These are phyloP conservation scores for Leucophenga varia DNA, from an alignment of 1,140 invertebrate genomes.

Conservation along the genomic window DNA sequence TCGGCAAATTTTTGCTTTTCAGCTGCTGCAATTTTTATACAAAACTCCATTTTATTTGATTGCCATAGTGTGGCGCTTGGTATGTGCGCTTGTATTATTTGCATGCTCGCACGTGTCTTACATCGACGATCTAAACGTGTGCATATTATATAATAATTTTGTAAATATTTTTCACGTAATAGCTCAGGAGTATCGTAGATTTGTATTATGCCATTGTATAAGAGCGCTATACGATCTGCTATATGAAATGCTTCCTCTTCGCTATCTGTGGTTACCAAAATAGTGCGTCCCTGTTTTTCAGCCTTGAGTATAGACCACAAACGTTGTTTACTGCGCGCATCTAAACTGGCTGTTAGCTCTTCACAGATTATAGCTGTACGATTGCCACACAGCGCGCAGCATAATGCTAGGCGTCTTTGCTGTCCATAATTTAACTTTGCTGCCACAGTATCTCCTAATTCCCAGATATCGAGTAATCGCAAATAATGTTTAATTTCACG, in stretches of 20 bases:
- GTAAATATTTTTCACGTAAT: background rate
- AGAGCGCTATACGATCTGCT: conserved; percentile 12
- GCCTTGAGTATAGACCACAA: conserved; percentile 10
- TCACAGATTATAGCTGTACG: no score
- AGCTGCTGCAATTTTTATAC: background rate
- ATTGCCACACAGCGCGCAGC: no score
- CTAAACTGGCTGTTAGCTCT: no score
- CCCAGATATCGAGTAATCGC: no score
- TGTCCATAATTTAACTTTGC: no score
- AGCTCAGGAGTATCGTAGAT: conserved; percentile 1
- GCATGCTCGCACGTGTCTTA: background rate
- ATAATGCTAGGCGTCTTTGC: no score
- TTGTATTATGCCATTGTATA: conserved; percentile 3
- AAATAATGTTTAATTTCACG: no score
- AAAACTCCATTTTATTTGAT: background rate
- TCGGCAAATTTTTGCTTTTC: background rate
- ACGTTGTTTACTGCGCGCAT: no score
- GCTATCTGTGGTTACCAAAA: conserved; percentile 7
- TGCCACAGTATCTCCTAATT: no score
- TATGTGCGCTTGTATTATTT: background rate
- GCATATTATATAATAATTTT: background rate
- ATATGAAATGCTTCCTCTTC: conserved; percentile 11
- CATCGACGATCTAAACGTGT: background rate
- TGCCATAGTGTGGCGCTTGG: background rate
- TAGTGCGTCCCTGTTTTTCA: background rate